phyloP scores from a whole-genome alignment of 2,113 vertebrate genomes.

The Oreochromis aureus region DNA sequence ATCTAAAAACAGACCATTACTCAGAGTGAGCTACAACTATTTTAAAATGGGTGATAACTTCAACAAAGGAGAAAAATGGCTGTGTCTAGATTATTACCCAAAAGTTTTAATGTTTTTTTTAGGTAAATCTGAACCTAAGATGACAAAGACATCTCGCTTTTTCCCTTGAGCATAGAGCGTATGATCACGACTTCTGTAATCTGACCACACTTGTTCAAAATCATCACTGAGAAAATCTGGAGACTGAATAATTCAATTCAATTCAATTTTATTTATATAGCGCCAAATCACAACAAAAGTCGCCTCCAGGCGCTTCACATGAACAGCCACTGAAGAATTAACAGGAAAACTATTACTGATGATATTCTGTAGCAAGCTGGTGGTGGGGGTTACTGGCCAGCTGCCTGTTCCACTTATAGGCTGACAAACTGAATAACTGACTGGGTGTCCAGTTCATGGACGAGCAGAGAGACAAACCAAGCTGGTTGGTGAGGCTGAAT shows the following conservation, averaged over 20 bases:
- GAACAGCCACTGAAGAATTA: neutral
- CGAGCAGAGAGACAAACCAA: neutral
- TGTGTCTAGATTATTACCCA: neutral
- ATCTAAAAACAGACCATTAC: neutral
- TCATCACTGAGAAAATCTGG: neutral
- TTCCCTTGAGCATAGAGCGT: neutral
- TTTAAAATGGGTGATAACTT: neutral
- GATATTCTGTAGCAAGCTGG: neutral
- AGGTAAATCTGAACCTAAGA: neutral
- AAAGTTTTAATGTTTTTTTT: neutral
- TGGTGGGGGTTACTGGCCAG: neutral
- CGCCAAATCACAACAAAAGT: no score
- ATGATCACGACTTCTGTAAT: neutral
- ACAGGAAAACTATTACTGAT: neutral
- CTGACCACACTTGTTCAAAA: neutral
- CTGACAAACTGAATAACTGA: conserved; percentile 7
- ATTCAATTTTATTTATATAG: no score
- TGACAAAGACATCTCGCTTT: neutral
- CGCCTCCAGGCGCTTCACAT: no score
- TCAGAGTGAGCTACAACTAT: neutral
- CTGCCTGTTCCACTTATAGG: neutral
- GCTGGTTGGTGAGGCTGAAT: neutral
- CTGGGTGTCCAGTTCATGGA: neutral
- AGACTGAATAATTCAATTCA: neutral
- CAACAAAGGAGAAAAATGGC: neutral